Evolutionary conservation across 30 jellyfish, hydroid and myxozoan species (phyloP).

Genomic region (Sanderia malayensis): DNA sequence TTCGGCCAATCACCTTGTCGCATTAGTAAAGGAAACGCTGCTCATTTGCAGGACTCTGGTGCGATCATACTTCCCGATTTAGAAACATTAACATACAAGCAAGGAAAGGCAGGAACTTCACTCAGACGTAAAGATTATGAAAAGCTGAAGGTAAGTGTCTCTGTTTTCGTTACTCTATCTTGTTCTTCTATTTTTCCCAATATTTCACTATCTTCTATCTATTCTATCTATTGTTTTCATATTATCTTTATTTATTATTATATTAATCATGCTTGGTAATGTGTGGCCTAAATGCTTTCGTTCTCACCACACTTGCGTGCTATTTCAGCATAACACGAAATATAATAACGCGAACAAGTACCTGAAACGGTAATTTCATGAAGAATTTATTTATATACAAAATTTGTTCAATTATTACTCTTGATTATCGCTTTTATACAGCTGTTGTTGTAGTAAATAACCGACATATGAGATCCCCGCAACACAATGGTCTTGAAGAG

Average conservation of each 20-base stretch:
- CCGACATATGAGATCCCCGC: background rate
- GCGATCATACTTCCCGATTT: conserved; percentile 73
- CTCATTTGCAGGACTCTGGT: conserved; percentile 73
- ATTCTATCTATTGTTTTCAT: too few relatives aligned
- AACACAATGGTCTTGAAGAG: background rate
- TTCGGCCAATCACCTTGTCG: conserved; percentile 37
- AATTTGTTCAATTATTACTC: background rate
- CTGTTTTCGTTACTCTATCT: too few relatives aligned
- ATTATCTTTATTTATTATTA: too few relatives aligned
- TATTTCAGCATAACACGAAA: background rate
- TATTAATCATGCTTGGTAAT: too few relatives aligned
- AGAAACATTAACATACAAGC: conserved; percentile 45
- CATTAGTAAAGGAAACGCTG: conserved; percentile 51
- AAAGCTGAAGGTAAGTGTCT: conserved; percentile 5
- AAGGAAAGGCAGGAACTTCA: too few relatives aligned
- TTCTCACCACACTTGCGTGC: background rate
- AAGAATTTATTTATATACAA: background rate
- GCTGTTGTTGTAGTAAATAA: background rate
- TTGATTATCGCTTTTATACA: background rate
- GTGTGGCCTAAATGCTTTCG: background rate
- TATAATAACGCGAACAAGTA: background rate
- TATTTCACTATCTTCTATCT: too few relatives aligned
- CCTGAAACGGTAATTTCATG: background rate
- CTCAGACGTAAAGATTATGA: too few relatives aligned
- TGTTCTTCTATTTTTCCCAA: too few relatives aligned